Evolutionary conservation across 2,888 invertebrate species (phyloP).

Genomic region (Dynastes grantii): DNA sequence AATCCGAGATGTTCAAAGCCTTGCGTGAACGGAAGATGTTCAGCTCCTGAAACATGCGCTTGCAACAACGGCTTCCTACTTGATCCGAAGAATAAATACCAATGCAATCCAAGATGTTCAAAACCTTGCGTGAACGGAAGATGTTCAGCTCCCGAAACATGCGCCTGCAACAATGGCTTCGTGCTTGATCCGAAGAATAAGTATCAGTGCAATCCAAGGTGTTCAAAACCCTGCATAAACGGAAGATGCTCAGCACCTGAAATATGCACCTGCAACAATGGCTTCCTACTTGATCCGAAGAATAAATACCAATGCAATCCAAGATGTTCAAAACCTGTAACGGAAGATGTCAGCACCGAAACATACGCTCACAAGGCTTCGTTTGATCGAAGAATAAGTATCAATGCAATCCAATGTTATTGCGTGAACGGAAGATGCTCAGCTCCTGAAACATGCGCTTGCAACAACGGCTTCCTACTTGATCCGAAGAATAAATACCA

Average conservation of each 20-base stretch:
- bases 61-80: conserved; percentile 50
- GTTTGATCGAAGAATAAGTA: no score
- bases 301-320: conserved; percentile 58
- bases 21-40: conserved; percentile 52
- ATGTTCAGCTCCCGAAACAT: conserved; percentile 59
- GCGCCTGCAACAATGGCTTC: conserved; percentile 52
- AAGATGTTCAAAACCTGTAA: neutral
- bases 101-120: conserved; percentile 61
- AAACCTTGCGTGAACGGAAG: conserved; percentile 55
- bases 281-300: conserved; percentile 57
- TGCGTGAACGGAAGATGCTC: no score
- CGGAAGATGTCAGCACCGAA: no score
- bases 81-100: conserved; percentile 50
- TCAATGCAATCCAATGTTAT: no score
- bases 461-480: no score
- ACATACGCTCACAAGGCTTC: no score
- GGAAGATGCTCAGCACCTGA: conserved; percentile 56
- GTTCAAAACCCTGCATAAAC: conserved; percentile 51
- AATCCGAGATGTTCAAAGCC: conserved; percentile 52
- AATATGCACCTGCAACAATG: conserved; percentile 56
- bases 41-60: conserved; percentile 53
- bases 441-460: no score
- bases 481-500: no score
- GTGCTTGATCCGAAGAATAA: conserved; percentile 49
- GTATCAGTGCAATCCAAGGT: conserved; percentile 54